Conservation (phyloP, 2,888 invertebrate species). For the Heteropelma amictum region DNA sequence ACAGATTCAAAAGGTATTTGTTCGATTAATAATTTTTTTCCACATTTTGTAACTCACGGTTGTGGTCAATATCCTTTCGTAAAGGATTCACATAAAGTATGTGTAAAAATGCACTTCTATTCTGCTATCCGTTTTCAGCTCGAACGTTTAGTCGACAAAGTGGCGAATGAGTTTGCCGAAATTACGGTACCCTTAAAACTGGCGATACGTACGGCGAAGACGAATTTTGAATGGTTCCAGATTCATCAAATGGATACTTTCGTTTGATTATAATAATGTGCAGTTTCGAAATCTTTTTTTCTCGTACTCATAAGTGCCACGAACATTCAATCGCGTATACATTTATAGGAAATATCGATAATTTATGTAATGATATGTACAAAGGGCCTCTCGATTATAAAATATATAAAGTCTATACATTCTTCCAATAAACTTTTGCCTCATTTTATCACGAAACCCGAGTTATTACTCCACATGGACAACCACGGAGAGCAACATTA, state of each 20-base stretch:
- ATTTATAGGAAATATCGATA: not conserved
- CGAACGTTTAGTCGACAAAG: slow-evolving; percentile 42
- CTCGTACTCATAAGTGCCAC: not conserved
- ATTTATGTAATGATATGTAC: no score
- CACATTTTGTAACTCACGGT: no score
- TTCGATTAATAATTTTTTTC: not conserved
- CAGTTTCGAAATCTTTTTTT: no score
- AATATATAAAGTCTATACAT: no score
- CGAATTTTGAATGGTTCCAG: slow-evolving; percentile 52
- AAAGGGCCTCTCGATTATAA: no score
- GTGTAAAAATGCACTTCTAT: not conserved
- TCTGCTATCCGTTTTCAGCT: slow-evolving; percentile 51
- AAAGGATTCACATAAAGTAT: not conserved
- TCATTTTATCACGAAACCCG: no score
- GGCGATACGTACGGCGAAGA: slow-evolving; percentile 42
- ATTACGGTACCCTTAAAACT: slow-evolving; percentile 1
- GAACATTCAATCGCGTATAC: slow-evolving; percentile 1
- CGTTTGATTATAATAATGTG: no score
- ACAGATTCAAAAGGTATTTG: slow-evolving; percentile 61
- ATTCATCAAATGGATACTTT: slow-evolving; percentile 30
- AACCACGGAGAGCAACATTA: no score
- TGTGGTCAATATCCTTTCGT: no score
- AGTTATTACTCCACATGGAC: no score
- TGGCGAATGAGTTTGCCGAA: not conserved
- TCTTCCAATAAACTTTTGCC: no score